Evolutionary conservation across 2,113 vertebrate species (phyloP), one percentile per base, ranked within the genome.

Genomic region (Castor canadensis): DNA sequence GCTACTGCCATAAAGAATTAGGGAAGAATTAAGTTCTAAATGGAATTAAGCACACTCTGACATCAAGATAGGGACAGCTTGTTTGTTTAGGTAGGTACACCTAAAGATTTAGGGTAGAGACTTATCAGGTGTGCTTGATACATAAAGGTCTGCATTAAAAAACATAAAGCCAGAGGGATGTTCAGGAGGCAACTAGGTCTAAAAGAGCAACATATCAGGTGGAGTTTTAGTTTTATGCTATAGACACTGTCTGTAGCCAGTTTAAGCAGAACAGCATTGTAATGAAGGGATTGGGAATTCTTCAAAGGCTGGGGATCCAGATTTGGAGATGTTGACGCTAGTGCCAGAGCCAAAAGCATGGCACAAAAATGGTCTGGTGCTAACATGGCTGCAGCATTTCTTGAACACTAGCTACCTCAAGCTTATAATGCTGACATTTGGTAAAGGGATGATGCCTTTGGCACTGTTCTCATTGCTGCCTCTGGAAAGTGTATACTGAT

Each of bases 21-120:
- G 58, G 58, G 16, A 80, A 89, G 64, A 92, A 89, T 93, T 87
- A 91, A 91, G n/a, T 87, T 93, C 30, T 93, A 75, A 93, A 24
- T 91, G 72, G 16, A 89, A 76, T 90, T 82, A 87, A 89, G 62
- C 81, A 12, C 30, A 54, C 54, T 54, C 8, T 73, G 30, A 77
- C 60, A 77, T 90, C 52, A 89, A 56, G 66, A 11, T 87, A 49
- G 69, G 16, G n/a, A 87, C 77, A 43, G 40, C 47, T 93, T 92
- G 24, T 71, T 76, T 79, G 38, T 93, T 32, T 93, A 47, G 32
- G 11, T 83, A 94, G 62, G 62, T 67, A 79, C 79, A 56, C 3
- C 52, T 49, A 38, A 89, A 69, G 12, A 81, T 71, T 88, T 69
- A 64, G 3, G 58, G 20, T 81, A 92, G 66, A 86, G 45, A 58